Evolutionary conservation across 2,888 invertebrate genomes (phyloP), one percentile per base, ranked within the genome.

Genomic region (Tetramorium bicarinatum): DNA sequence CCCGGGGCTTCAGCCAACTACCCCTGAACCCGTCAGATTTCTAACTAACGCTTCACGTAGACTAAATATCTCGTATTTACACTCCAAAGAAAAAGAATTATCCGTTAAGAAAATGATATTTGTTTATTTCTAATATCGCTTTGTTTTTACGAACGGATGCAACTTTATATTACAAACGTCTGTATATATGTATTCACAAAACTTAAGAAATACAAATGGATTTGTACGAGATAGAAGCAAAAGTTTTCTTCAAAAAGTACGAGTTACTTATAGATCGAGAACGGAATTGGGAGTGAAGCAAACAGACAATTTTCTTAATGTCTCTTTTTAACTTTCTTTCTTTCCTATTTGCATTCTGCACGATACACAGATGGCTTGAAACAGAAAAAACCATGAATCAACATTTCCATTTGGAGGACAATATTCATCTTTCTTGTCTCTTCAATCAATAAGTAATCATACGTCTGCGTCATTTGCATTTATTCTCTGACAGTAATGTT

Each of bases 1-100:
- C 92, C 92, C 91, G 91, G 92, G 94, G 94, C 94, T 94, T 94
- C 94, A 92, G 92, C 92, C 92, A 93, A 92, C 92, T 92, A 93
- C 92, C 93, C 92, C 92, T 93, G 94, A 94, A 94, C 93, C 93
- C 91, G 90, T 85, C 86, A 91, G 92, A 93, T 93, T 91, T 89
- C 91, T 85, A 90, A 81, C 92, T 92, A 92, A 92, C 91, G 91
- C 91, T 90, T 89, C 88, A 87, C 92, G 87, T 89, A 88, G 91
- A 91, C 89, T 91, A 92, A 93, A 92, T 90, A 92, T 91, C 92
- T 90, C 88, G 72, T 72, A 62, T 82, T 8, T 3, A 47, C 15
- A 47, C 15, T 66, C 8, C 44, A 4, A 86, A 90, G 86, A 89
- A 80, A 62, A 56, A 83, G 66, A 80, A 49, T 59, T 8, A 59